Evolutionary conservation across 2,888 invertebrate species (phyloP).

Genomic region (Balanococcus diminutus): DNA sequence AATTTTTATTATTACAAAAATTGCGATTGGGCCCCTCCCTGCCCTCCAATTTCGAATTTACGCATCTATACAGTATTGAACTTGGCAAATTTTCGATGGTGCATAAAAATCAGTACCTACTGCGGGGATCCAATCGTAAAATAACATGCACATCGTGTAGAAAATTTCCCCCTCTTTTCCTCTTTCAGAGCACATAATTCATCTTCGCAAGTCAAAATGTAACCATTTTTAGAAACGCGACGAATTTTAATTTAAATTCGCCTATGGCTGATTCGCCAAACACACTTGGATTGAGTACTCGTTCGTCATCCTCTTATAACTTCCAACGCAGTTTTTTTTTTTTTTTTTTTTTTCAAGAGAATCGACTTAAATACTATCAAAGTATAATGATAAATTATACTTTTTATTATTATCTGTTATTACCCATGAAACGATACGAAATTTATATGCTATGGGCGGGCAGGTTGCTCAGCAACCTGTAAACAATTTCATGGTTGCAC

Average conservation of each 20-base stretch:
- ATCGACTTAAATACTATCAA: constrained; percentile 23
- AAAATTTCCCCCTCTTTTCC: no score
- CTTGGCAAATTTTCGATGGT: no score
- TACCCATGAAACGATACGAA: constrained; percentile 43
- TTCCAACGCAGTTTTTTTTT: background rate
- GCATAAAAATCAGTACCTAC: no score
- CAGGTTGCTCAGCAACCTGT: constrained; percentile 43
- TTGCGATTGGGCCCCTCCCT: no score
- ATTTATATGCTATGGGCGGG: constrained; percentile 33
- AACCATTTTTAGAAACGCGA: background rate
- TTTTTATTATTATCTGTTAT: constrained; percentile 43
- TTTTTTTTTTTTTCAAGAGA: background rate
- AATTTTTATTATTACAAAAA: no score
- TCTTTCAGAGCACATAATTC: background rate
- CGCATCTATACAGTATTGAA: no score
- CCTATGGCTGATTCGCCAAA: background rate
- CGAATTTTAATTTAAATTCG: constrained; percentile 5
- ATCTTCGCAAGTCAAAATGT: background rate
- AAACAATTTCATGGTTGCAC: constrained; percentile 42
- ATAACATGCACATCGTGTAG: no score
- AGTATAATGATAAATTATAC: constrained; percentile 37
- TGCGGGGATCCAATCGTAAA: no score
- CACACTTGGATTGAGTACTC: background rate
- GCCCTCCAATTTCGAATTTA: no score
- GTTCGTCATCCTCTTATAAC: background rate